A percentile compares a stretch with the other conserved stretches of the same genome.
phyloP scores from a whole-genome alignment of 2,113 vertebrate species.

The Leucosticte australis region DNA sequence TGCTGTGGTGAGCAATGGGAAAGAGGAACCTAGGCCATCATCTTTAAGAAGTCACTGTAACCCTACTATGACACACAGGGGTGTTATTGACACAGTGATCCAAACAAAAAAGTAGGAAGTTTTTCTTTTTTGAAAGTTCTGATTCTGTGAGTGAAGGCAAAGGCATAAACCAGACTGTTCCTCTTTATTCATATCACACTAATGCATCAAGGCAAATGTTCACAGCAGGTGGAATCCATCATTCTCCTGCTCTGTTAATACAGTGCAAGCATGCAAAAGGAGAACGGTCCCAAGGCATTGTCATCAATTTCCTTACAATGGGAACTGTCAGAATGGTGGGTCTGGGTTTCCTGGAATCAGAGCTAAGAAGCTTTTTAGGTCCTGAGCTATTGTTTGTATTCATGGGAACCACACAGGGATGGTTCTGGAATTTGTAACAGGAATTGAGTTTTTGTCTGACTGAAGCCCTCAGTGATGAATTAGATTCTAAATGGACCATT shows the following conservation, averaged over 20 bases:
- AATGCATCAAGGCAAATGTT: not conserved
- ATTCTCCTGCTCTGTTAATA: not conserved
- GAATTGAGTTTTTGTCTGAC: not conserved
- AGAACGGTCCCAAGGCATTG: not conserved
- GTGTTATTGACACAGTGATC: not conserved
- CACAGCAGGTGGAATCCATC: not conserved
- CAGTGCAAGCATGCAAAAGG: not conserved
- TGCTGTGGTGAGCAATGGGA: not conserved
- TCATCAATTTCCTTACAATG: not conserved
- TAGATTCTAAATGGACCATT: not conserved
- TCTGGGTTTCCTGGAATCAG: not conserved
- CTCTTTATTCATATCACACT: not conserved
- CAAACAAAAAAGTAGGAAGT: not conserved
- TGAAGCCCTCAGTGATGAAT: not conserved
- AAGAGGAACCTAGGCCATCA: not conserved
- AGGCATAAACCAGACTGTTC: not conserved
- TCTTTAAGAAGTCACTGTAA: not conserved
- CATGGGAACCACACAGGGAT: not conserved
- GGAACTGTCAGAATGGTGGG: slow-evolving; percentile 1
- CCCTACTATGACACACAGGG: not conserved
- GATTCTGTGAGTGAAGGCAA: not conserved
- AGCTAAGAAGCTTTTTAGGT: not conserved
- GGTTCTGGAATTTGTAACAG: not conserved
- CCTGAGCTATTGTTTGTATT: slow-evolving; percentile 1
- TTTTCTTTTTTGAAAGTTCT: not conserved